Evolutionary conservation across 2,888 invertebrate genomes (phyloP), one percentile per base, ranked within the genome.

Genomic region (Platycnemis pennipes): DNA sequence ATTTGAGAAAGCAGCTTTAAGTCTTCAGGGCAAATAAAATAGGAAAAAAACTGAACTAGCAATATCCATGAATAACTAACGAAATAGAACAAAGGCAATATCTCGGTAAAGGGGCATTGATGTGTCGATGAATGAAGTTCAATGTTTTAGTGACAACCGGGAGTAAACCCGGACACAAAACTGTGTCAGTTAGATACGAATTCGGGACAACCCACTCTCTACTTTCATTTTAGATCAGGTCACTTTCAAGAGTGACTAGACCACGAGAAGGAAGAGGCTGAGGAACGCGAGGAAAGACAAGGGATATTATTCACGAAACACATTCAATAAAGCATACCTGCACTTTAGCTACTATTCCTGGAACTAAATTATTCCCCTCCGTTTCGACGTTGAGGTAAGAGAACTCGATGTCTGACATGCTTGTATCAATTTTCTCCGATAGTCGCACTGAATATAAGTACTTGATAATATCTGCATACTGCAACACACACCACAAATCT

Each of bases 381-480:
- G 94, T 53, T 87, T 95, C 95, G n/a, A 95, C 94, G 63, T 94
- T 94, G 42, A 95, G 94, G 91, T 94, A 94, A 44, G 95, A 95
- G 94, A 95, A 94, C 26, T 94, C 94, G 53, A 94, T 94, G 44
- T 91, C 95, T 94, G 95, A 94, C 89, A 95, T 94, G 56, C 95
- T 94, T 94, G 94, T 94, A 94, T 85, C 94, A 42, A 91, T 87
- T 77, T 95, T 95, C 94, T 95, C 95, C 88, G 94, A 94, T 45
- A 95, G 94, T 94, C 95, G 95, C 94, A 95, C 95, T 26, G 95
- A 95, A 94, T 95, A 95, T 89, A 95, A 94, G 94, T 94, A 94
- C 94, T 94, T 94, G 63, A 95, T 95, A 94, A 95, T 95, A 46
- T 95, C 95, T 16, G 95, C 95, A 91, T 95, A 95, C 77, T 95